Conservation (phyloP, 92 coral and sea anemone species). For the Phenganax stokvisi region DNA sequence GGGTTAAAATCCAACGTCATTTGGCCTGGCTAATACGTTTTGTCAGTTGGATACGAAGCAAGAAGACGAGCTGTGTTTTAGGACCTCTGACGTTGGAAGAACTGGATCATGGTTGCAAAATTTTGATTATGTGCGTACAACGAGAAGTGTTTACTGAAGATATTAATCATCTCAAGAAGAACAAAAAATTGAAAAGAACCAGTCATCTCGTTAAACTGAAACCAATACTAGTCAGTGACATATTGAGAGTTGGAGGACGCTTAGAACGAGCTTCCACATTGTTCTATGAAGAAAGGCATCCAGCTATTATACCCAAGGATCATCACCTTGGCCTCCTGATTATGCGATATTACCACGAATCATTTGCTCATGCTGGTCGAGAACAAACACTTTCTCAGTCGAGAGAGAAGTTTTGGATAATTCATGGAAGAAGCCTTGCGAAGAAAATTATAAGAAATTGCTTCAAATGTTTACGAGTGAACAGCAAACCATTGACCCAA, state of each 20-base stretch:
- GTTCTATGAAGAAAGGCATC: conserved; percentile 31
- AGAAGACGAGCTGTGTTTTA: conserved; percentile 21
- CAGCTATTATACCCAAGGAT: conserved; percentile 24
- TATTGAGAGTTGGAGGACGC: conserved; percentile 26
- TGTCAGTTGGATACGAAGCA: conserved; percentile 45
- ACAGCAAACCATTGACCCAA: conserved; percentile 52
- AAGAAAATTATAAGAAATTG: conserved; percentile 53
- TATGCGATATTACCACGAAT: conserved; percentile 47
- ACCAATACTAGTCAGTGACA: background rate
- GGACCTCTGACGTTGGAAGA: conserved; percentile 24
- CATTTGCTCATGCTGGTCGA: conserved; percentile 49
- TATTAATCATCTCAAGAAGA: conserved; percentile 15
- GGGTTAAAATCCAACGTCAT: conserved; percentile 44
- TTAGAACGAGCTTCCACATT: conserved; percentile 25
- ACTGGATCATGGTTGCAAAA: conserved; percentile 26
- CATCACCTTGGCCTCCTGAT: conserved; percentile 43
- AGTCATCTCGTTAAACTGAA: background rate
- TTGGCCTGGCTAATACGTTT: conserved; percentile 59
- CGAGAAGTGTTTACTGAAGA: conserved; percentile 18
- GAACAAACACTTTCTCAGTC: conserved; percentile 53
- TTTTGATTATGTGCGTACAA: conserved; percentile 35
- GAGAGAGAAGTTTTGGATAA: conserved; percentile 54
- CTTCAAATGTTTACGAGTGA: conserved; percentile 49
- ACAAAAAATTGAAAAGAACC: background rate
- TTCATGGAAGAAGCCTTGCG: conserved; percentile 46